Evolutionary conservation across 2,113 vertebrate genomes (phyloP).

Genomic region (Bufo bufo): DNA sequence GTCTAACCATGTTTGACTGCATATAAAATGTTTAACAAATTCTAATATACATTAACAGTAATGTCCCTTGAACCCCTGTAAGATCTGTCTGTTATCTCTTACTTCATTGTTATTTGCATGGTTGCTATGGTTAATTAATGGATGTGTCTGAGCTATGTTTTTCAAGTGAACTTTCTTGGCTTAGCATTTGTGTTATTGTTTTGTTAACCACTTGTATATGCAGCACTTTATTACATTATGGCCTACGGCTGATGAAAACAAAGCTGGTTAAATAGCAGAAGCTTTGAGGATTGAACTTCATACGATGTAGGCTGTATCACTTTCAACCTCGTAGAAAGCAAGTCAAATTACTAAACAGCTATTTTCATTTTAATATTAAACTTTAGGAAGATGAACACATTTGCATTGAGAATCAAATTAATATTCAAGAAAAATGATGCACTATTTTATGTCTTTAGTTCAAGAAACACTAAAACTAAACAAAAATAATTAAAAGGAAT

Average conservation of each 20-base stretch:
- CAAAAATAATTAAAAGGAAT: too few relatives aligned
- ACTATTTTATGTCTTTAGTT: too few relatives aligned
- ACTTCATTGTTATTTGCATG: slow-evolving; percentile 8
- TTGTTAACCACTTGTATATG: slow-evolving; percentile 3
- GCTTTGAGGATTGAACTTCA: neutral
- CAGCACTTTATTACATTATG: neutral
- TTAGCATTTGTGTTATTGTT: slow-evolving; percentile 13
- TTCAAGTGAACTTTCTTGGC: neutral
- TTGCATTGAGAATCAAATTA: neutral
- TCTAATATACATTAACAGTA: neutral
- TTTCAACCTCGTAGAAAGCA: too few relatives aligned
- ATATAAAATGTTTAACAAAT: neutral
- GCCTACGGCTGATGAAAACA: neutral
- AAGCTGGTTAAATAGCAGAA: neutral
- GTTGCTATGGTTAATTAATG: slow-evolving; percentile 10
- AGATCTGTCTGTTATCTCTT: neutral
- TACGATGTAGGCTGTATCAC: neutral
- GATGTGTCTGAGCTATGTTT: neutral
- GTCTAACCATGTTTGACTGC: neutral
- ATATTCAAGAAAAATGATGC: too few relatives aligned
- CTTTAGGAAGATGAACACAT: neutral
- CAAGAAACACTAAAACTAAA: too few relatives aligned
- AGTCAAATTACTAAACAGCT: neutral
- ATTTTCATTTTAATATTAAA: neutral
- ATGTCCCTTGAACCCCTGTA: neutral